Base-by-base conservation (phyloP, 2,888 invertebrate genomes). In the Zygothrica quintamaculata region DNA sequence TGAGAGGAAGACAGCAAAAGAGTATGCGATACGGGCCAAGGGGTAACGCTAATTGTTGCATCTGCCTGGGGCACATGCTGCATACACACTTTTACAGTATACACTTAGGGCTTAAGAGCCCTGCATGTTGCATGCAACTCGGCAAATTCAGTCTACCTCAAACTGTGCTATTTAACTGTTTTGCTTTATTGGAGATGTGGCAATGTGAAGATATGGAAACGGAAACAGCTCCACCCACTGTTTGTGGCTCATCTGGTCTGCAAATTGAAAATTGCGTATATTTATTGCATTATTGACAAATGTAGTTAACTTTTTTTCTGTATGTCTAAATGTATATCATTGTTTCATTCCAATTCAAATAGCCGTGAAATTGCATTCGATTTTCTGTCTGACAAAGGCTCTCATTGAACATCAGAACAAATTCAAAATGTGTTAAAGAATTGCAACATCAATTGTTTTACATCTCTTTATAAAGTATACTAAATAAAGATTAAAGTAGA, bases 301-400 rank as follows among this genome's bases (percentile, higher is more conserved):
- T 37, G 43, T 29, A 39, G 34, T 42, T 47, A 44, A 44, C 52
- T 65, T 50, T 59, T 65, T 59, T 13, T 29, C 56, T 56, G 62
- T 60, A 47, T n/a, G n/a, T n/a, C n/a, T n/a, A n/a, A n/a, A n/a
- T n/a, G n/a, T n/a, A n/a, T n/a, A n/a, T n/a, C n/a, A n/a, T n/a
- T n/a, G n/a, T n/a, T n/a, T 36, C 65, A 48, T 57, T 60, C 51
- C 59, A 60, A 74, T 56, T 71, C 85, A 80, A 85, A 74, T 79
- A 80, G 82, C 80, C 80, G 77, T 81, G 80, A 81, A 81, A 81
- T 81, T 81, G 80, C 80, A 82, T 85, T 81, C 69, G 59, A 66
- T 73, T 81, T 75, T 57, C 60, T 73, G 66, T 68, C 59, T 80
- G 78, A 65, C 46, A 62, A 44, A 53, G 51, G 44, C 46, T 42